Base-by-base conservation (phyloP, 2,113 vertebrate species). In the Chascanopsetta lugubris region DNA sequence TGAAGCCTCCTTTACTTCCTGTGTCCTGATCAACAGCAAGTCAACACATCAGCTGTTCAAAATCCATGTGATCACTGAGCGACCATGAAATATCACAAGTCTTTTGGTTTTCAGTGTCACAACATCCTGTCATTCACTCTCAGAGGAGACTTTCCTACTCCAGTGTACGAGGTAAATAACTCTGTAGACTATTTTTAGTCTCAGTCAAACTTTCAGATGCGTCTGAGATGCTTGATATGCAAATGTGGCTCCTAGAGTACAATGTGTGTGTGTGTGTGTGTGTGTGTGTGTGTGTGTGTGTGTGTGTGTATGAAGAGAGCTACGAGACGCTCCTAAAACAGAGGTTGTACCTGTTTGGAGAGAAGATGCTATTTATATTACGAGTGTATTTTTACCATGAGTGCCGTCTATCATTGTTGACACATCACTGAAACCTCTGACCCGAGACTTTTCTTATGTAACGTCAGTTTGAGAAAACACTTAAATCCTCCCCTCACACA, bases 141-240 rank as follows among this genome's bases (percentile, higher is more conserved):
- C 42, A 62, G 49, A 69, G 67, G 53, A 68, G 50, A 72, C 11
- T 61, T 69, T 77, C 46, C 69, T 65, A 53, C 50, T 30, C 60
- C 46, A 58, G 42, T 61, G 53, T 56, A 30, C 20, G 25, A 79
- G 59, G 45, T 67, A 72, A 79, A 77, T 62, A 75, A 68, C 45
- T 73, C 20, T 0, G 0, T 22, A 62, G 43, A n/a, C n/a, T 88
- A 85, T 80, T 88, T 88, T 86, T 84, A 86, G 65, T n/a, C 25
- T 10, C 51, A 46, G 59, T 79, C 66, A 79, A 80, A 81, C 55
- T 69, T 68, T 61, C 60, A 45, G 20, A 42, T 36, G 29, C 0
- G 27, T 66, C 43, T 73, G 73, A 82, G 40, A 66, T 56, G 70
- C 74, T 79, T 75, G 65, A 85, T 81, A 59, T 88, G 82, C 40